A percentile compares a stretch with the other conserved stretches of the same genome.
phyloP scores from a whole-genome alignment of 2,797 vertebrate species.

The Xiphorhynchus erythropygius region DNA sequence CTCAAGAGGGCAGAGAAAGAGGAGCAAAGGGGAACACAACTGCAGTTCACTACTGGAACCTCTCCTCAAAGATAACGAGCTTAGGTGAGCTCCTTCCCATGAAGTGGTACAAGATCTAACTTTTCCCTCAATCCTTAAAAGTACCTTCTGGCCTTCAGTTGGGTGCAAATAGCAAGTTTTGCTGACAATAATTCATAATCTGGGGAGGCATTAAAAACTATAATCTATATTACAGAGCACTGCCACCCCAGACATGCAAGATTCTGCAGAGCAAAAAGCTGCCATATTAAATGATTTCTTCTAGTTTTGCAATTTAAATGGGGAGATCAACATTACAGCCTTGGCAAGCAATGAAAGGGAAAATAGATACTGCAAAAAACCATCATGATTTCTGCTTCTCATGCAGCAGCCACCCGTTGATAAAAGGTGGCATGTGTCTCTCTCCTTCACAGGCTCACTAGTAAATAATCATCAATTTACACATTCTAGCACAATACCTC shows the following conservation, averaged over 20 bases:
- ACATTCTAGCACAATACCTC: conserved; percentile 57
- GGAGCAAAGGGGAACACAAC: rapidly evolving
- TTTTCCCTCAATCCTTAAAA: not conserved
- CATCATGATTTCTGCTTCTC: conserved; percentile 17
- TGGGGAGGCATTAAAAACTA: not conserved
- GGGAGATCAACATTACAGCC: conserved; percentile 22
- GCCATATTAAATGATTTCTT: not conserved
- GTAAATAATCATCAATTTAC: conserved; percentile 76
- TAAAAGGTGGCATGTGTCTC: conserved; percentile 55
- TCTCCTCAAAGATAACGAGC: not conserved
- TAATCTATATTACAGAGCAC: not conserved
- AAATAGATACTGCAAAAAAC: conserved; percentile 32
- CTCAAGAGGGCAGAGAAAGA: not conserved
- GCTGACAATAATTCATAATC: not conserved
- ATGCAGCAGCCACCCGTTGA: conserved; percentile 23
- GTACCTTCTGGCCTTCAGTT: not conserved
- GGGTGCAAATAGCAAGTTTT: not conserved
- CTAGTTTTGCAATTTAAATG: conserved; percentile 38
- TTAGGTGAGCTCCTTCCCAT: not conserved
- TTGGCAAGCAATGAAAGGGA: conserved; percentile 16
- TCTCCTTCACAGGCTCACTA: conserved; percentile 44
- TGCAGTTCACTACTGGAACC: not conserved
- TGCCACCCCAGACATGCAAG: not conserved
- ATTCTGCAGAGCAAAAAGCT: not conserved
- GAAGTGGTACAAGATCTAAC: not conserved